These are phyloP conservation scores for Rhipidura dahli DNA, from an alignment of 2,113 vertebrate species.

Conservation along the genomic window DNA sequence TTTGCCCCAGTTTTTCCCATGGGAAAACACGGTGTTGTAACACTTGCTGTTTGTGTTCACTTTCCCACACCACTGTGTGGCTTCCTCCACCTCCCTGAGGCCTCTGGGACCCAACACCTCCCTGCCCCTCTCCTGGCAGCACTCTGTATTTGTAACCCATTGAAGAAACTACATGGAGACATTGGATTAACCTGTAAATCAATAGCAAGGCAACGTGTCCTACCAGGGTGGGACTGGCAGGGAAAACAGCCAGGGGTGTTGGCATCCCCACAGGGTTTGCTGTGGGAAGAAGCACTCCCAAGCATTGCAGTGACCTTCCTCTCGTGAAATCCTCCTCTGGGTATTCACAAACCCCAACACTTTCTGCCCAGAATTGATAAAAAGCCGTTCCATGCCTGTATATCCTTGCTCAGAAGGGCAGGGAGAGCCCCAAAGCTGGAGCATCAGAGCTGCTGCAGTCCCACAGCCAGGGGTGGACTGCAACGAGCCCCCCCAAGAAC, in stretches of 20 bases:
- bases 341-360: background rate
- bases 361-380: background rate
- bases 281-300: background rate
- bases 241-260: background rate
- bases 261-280: rapidly evolving
- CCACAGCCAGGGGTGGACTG: rapidly evolving
- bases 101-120: background rate
- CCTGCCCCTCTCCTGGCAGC: background rate
- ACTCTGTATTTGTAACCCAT: background rate
- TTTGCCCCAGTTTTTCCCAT: background rate
- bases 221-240: background rate
- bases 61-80: rapidly evolving
- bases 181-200: background rate
- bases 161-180: background rate
- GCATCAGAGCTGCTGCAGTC: background rate
- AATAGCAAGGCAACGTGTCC: rapidly evolving
- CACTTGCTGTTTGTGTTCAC: background rate
- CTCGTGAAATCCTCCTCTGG: background rate
- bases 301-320: background rate
- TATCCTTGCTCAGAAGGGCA: background rate
- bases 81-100: background rate
- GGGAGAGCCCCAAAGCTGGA: rapidly evolving
- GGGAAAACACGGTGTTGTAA: background rate
- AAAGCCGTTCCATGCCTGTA: background rate
- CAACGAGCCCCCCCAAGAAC: background rate